Percentiles rank a stretch among this genome's conserved stretches.
Conservation (phyloP, 2,888 invertebrate species). For the Cordilura impudica region DNA sequence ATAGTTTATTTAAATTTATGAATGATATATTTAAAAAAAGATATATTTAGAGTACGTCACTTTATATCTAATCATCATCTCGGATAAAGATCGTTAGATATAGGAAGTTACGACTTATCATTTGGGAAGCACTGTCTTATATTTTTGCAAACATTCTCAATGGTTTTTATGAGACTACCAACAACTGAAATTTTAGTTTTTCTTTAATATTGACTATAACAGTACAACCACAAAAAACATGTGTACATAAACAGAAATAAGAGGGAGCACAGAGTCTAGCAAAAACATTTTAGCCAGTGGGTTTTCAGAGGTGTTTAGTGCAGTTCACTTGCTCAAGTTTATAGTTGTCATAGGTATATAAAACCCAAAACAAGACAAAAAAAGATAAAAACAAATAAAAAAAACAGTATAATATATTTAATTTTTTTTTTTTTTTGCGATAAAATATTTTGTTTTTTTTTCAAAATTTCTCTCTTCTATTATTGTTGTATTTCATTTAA, state of each 20-base stretch:
- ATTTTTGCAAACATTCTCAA: slow-evolving; percentile 17
- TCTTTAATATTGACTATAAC: slow-evolving; percentile 1
- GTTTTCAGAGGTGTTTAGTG: slow-evolving; percentile 43
- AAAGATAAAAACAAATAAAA: background rate
- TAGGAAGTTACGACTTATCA: too few relatives aligned
- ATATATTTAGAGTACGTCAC: too few relatives aligned
- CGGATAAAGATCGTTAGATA: too few relatives aligned
- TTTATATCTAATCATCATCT: too few relatives aligned
- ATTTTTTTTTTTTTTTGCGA: slow-evolving; percentile 47
- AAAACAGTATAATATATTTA: slow-evolving; percentile 26
- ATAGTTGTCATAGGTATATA: slow-evolving; percentile 52
- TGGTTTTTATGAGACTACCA: slow-evolving; percentile 28
- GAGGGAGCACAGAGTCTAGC: slow-evolving; percentile 41
- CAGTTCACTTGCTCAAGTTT: slow-evolving; percentile 47
- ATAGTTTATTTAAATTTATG: too few relatives aligned
- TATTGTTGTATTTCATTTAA: slow-evolving; percentile 8
- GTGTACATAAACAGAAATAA: slow-evolving; percentile 17
- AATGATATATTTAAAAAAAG: too few relatives aligned
- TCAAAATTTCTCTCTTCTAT: background rate
- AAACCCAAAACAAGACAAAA: slow-evolving; percentile 32
- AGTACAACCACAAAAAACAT: background rate
- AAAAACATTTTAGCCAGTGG: slow-evolving; percentile 23
- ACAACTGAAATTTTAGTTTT: slow-evolving; percentile 35
- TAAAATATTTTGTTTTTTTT: slow-evolving; percentile 37
- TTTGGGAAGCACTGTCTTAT: background rate